Base-by-base conservation (phyloP, 2,113 vertebrate species). In the Lagopus muta region DNA sequence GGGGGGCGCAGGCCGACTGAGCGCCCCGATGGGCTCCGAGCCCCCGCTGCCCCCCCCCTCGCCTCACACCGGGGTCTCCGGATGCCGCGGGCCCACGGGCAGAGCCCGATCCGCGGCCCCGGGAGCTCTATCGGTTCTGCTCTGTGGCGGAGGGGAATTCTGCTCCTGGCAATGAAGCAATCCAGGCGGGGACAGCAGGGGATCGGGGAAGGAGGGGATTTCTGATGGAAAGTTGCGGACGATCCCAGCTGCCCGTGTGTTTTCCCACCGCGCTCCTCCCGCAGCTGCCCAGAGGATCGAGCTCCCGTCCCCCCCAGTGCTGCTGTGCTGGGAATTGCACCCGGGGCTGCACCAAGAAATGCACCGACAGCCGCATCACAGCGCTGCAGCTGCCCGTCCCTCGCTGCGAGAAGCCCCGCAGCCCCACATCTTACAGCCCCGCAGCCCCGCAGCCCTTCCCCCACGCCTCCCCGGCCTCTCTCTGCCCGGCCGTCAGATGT, bases 401-500 rank as follows among this genome's bases (percentile, higher is more conserved):
- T 27, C 52, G 25, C 50, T 52, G 25, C 50, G 8, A 52, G 50
- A 25, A 15, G 50, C 52, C 25, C 52, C 27, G 22, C 48, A 25
- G 48, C 24, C 48, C 24, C 48, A 50, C 48, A 50, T 30, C 27
- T 17, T 15, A 2, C 47, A 48, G 20, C 47, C 47, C 47, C 47
- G 21, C 55, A n/a, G 30, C 55, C 18, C 55, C 52, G 30, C 55
- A 34, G 27, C 40, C 91, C 84, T 82, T 62, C 90, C 90, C 91
- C 83, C 89, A 71, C 36, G 47, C 17, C 42, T 78, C 78, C 70
- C 54, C 70, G 90, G 86, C 93, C 93, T 80, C 92, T 64, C 90
- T 8, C 76, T 73, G 86, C 78, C 88, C 4, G 91, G 71, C 97
- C 96, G 97, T 98, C 98, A 98, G 97, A 97, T 98, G 97, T 92